These are phyloP conservation scores for Pachypanchax playfairii DNA, from an alignment of 2,113 vertebrate genomes.

Conservation along the genomic window DNA sequence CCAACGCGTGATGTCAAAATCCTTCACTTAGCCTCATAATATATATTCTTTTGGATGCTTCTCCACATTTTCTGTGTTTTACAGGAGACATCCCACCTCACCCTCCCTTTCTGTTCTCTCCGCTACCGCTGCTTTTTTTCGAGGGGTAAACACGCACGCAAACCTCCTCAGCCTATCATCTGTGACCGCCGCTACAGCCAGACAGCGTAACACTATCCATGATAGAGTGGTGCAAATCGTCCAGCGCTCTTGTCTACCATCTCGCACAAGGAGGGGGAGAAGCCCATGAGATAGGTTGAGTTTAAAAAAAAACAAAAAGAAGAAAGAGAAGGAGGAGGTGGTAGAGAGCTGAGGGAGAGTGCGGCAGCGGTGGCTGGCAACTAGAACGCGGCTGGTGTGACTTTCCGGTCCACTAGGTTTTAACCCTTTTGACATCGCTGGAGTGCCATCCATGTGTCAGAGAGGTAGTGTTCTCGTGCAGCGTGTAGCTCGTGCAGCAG, in stretches of 20 bases:
- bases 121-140: conserved; percentile 61
- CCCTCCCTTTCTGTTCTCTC: conserved; percentile 64
- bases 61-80: conserved; percentile 44
- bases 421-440: conserved; percentile 72
- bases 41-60: conserved; percentile 26
- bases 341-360: conserved; percentile 65
- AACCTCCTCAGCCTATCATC: conserved; percentile 87
- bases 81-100: conserved; percentile 67
- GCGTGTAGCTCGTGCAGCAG: conserved; percentile 56
- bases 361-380: conserved; percentile 79
- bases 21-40: conserved; percentile 42
- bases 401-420: conserved; percentile 76
- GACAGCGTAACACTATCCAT: conserved; percentile 87
- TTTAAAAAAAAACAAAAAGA: conserved; percentile 36
- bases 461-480: conserved; percentile 49
- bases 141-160: conserved; percentile 67
- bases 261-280: conserved; percentile 72
- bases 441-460: conserved; percentile 67
- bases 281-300: conserved; percentile 65
- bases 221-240: conserved; percentile 83
- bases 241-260: conserved; percentile 77
- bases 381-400: conserved; percentile 72
- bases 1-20: conserved; percentile 25
- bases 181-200: conserved; percentile 82
- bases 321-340: conserved; percentile 73